A percentile compares a stretch with the other conserved stretches of the same genome.
Conservation (phyloP, 1,140 invertebrate species). For the Platorchestia sp. region DNA sequence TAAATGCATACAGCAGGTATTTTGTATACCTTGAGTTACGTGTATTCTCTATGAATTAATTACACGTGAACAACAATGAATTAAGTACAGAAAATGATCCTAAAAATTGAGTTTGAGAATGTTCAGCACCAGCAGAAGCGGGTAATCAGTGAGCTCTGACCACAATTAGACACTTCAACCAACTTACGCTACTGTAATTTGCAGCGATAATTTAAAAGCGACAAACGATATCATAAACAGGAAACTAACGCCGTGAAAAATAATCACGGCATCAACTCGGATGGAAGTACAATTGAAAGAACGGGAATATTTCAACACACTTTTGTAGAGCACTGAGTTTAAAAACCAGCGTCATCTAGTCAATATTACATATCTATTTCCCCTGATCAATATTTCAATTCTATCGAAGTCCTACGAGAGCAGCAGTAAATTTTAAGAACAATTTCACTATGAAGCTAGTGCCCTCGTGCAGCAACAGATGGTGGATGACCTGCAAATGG, state of each 20-base stretch:
- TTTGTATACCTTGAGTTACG: too few species aligned
- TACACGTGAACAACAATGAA: too few species aligned
- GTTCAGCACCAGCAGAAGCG: too few species aligned
- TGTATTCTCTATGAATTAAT: too few species aligned
- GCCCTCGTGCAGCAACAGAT: background rate
- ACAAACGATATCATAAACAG: background rate
- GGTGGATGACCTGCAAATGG: constrained; percentile 6
- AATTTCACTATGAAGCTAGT: background rate
- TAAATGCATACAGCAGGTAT: too few species aligned
- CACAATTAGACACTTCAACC: background rate
- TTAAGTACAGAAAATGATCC: too few species aligned
- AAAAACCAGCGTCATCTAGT: too few species aligned
- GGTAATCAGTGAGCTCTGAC: background rate
- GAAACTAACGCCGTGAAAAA: background rate
- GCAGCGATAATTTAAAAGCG: too few species aligned
- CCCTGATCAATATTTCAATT: background rate
- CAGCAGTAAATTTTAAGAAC: background rate
- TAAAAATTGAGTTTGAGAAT: too few species aligned
- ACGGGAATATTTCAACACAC: background rate
- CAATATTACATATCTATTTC: background rate
- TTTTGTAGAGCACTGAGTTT: background rate
- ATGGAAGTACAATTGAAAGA: background rate
- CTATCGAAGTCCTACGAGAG: background rate
- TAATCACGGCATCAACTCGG: background rate
- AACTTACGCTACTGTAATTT: too few species aligned